Percentiles rank a stretch among this genome's conserved stretches.
phyloP scores from a whole-genome alignment of 2,888 invertebrate species.

The Rhyacophila evoluta region DNA sequence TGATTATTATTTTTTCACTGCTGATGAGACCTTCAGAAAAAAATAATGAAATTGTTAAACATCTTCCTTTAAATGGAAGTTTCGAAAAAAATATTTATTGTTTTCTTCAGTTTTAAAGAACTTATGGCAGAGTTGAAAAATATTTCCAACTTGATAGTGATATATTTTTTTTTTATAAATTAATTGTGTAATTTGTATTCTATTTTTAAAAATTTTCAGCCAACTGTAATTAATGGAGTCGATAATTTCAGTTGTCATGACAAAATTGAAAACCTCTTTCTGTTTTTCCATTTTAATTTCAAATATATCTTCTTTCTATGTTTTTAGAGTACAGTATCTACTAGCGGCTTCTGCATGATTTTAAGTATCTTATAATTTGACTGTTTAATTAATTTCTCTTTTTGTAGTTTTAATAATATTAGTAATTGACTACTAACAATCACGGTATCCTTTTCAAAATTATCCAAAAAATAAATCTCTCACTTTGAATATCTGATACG shows the following conservation, averaged over 20 bases:
- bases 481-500: neutral
- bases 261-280: neutral
- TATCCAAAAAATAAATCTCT: neutral
- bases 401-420: neutral
- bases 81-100: too few species aligned
- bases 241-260: neutral
- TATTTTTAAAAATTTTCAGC: neutral
- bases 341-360: slow-evolving; percentile 2
- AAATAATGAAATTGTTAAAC: too few species aligned
- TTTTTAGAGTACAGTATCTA: neutral
- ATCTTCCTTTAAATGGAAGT: too few species aligned
- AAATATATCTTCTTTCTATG: neutral
- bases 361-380: neutral
- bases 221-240: neutral
- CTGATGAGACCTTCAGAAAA: too few species aligned
- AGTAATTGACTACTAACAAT: slow-evolving; percentile 26
- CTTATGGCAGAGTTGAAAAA: too few species aligned
- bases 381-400: slow-evolving; percentile 17
- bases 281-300: neutral
- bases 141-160: too few species aligned
- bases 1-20: too few species aligned
- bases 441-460: neutral
- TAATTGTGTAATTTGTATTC: too few species aligned
- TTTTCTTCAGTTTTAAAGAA: too few species aligned
- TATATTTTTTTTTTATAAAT: too few species aligned